phyloP scores from a whole-genome alignment of 2,888 invertebrate species.

The Theristus sp. region DNA sequence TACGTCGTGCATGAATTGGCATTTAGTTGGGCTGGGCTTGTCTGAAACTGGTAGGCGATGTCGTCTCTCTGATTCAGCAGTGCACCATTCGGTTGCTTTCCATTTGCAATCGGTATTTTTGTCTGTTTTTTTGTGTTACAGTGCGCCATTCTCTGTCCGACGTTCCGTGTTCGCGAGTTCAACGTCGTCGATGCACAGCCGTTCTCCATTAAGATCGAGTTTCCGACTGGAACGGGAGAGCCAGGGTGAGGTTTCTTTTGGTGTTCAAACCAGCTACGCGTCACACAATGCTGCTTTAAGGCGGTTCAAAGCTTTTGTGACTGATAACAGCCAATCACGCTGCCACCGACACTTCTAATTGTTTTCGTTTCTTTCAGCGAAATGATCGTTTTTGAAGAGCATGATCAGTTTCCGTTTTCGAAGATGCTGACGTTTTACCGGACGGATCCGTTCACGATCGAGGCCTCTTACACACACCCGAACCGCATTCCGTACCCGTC shows the following conservation, averaged over 20 bases:
- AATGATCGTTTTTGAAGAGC: constrained; percentile 72
- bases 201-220: constrained; percentile 48
- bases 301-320: too few species aligned
- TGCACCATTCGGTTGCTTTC: too few species aligned
- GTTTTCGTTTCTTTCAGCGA: constrained; percentile 42
- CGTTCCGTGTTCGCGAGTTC: constrained; percentile 88
- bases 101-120: not conserved
- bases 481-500: constrained; percentile 51
- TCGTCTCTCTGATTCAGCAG: too few species aligned
- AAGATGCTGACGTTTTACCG: constrained; percentile 82
- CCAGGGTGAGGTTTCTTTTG: not conserved
- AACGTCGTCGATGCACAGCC: constrained; percentile 71
- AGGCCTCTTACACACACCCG: constrained; percentile 56
- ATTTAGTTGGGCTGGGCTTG: too few species aligned
- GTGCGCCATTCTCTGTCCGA: constrained; percentile 92
- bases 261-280: too few species aligned
- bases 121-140: constrained; percentile 20
- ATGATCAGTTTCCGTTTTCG: constrained; percentile 72
- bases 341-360: too few species aligned
- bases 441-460: constrained; percentile 65
- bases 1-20: too few species aligned
- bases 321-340: too few species aligned
- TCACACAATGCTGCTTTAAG: too few species aligned
- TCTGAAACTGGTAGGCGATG: too few species aligned
- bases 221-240: not conserved